Conservation (phyloP, 2,888 invertebrate species). For the Rhamnusium bicolor region DNA sequence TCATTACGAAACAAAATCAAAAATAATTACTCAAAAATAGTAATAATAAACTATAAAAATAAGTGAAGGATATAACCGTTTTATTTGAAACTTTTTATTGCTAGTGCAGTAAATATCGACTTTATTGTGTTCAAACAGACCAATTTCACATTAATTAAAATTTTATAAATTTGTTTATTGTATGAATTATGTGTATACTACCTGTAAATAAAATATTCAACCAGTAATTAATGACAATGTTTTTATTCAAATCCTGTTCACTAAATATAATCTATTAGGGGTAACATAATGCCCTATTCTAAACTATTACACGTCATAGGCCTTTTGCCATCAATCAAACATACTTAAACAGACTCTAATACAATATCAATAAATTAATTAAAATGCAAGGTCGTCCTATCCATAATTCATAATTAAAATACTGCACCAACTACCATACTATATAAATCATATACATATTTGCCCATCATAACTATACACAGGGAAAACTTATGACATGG, state of each 20-base stretch:
- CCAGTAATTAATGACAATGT: not conserved
- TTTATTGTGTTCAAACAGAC: not conserved
- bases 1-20: not conserved
- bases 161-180: not conserved
- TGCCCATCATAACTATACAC: too few relatives aligned
- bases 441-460: too few relatives aligned
- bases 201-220: not conserved
- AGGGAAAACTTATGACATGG: too few relatives aligned
- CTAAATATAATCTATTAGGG: too few relatives aligned
- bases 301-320: too few relatives aligned
- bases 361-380: too few relatives aligned
- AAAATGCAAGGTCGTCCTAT: too few relatives aligned
- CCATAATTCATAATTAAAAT: too few relatives aligned
- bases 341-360: too few relatives aligned
- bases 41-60: not conserved
- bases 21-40: not conserved
- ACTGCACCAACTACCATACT: too few relatives aligned
- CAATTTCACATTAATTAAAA: not conserved
- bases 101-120: not conserved
- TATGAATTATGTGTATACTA: not conserved
- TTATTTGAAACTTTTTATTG: not conserved
- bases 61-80: not conserved
- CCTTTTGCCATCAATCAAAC: too few relatives aligned
- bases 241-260: not conserved
- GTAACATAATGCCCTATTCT: too few relatives aligned